Conservation (phyloP, 2,113 vertebrate species). For the Piprites chloris region DNA sequence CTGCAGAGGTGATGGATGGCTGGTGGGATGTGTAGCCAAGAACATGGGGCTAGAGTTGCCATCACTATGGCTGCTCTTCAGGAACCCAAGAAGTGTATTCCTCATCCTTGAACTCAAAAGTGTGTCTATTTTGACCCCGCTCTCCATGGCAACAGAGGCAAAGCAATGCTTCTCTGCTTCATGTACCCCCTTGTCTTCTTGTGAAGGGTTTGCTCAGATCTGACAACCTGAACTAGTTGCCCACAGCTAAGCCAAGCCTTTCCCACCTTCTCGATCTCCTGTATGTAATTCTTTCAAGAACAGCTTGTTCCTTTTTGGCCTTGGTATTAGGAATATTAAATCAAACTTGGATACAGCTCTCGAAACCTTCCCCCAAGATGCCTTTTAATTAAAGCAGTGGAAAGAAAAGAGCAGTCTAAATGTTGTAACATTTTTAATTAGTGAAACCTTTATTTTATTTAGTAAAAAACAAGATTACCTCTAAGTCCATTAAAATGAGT, state of each 20-base stretch:
- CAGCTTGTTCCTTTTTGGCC: constrained; percentile 9
- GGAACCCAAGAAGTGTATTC: not conserved
- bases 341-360: constrained; percentile 16
- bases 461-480: constrained; percentile 50
- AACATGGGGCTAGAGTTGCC: rapidly evolving
- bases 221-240: not conserved
- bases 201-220: not conserved
- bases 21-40: rapidly evolving
- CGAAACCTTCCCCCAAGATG: not conserved
- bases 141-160: not conserved
- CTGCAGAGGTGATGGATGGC: not conserved
- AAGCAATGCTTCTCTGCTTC: not conserved
- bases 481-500: constrained; percentile 38
- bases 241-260: not conserved
- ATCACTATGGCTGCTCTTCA: not conserved
- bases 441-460: constrained; percentile 50
- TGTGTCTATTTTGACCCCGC: not conserved
- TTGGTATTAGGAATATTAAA: not conserved
- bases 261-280: not conserved
- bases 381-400: constrained; percentile 48
- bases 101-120: not conserved
- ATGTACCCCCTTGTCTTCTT: rapidly evolving
- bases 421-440: constrained; percentile 53
- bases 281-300: constrained; percentile 2
- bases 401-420: constrained; percentile 40